Evolutionary conservation across 2,888 invertebrate species (phyloP).

Genomic region (Diploptera punctata): DNA sequence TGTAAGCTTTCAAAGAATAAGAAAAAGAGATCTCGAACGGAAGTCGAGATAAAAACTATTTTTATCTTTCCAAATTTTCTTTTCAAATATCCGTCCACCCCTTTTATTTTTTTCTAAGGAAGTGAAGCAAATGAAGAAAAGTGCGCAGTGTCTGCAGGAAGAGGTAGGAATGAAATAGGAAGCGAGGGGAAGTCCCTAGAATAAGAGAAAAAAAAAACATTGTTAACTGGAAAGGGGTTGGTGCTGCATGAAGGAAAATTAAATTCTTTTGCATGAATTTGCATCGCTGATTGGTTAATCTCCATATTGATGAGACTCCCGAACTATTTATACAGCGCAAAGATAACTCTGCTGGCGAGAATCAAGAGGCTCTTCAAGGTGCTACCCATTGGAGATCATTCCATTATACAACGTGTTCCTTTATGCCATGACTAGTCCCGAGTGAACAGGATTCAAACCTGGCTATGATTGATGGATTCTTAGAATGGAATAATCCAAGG

Average conservation of each 20-base stretch:
- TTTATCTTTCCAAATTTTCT: not conserved
- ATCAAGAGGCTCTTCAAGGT: not conserved
- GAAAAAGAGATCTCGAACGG: not conserved
- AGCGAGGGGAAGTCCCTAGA: not conserved
- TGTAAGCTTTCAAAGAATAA: not conserved
- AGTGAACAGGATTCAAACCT: too few relatives aligned
- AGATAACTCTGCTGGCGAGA: constrained; percentile 23
- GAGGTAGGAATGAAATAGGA: not conserved
- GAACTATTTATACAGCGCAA: constrained; percentile 30
- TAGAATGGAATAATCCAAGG: too few relatives aligned
- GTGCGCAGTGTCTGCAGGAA: not conserved
- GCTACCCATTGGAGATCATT: too few relatives aligned
- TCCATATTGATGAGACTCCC: constrained; percentile 49
- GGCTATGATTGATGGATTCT: too few relatives aligned
- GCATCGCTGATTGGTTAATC: constrained; percentile 50
- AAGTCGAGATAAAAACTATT: not conserved
- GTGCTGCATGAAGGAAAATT: constrained; percentile 45
- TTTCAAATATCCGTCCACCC: not conserved
- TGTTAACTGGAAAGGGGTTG: constrained; percentile 31
- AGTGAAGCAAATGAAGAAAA: not conserved
- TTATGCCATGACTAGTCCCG: too few relatives aligned
- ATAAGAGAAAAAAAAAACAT: constrained; percentile 20
- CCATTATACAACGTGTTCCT: too few relatives aligned
- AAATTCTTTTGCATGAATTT: constrained; percentile 51
- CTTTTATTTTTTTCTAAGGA: not conserved